Base-by-base conservation (phyloP, 2,113 vertebrate genomes). In the Oriolus oriolus region DNA sequence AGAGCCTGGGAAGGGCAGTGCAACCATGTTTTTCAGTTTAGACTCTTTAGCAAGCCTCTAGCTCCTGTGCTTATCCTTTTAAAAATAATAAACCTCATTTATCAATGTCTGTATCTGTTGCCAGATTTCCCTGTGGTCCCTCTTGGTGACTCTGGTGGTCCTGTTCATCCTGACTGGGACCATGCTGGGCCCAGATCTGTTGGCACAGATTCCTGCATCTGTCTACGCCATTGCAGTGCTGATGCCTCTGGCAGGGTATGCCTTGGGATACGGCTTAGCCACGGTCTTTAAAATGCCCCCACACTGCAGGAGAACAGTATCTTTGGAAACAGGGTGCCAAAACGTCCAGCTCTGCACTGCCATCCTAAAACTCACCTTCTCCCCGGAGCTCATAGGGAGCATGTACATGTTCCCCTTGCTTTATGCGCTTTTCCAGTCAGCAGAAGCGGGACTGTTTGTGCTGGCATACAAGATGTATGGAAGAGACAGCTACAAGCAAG, bases 331-430 rank as follows among this genome's bases (percentile, higher is more conserved):
- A 0, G 99, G 99, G 3, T 99, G 99, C 96, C 99, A 99, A 97
- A 99, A 99, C 3, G 99, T 99, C 76, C 99, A 99, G 97, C 99
- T 99, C 76, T 99, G 99, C 94, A 99, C 99, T 0, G 99, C 99
- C 95, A 99, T 99, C 85, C 98, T 99, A 50, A 99, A 99, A 85
- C 98, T 99, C 97, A 98, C 99, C 64, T 99, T 99, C 83, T 99
- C 99, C 0, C 99, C 99, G 0, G 98, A 98, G 71, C 96, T 99
- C 71, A 98, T 99, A 63, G 99, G 99, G 20, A 98, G 98, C 54
- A 99, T 99, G 99, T 99, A 99, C 96, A 99, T 99, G 98, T 99
- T 99, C 70, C 99, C 99, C 5, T 97, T 99, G 96, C 99, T 99
- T 6, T 99, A 99, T 2, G 99, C 99, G 4, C 98, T 99, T 31